A percentile compares a stretch with the other conserved stretches of the same genome.
Evolutionary conservation across 2,888 invertebrate species (phyloP).

Genomic region (Panorpa germanica): DNA sequence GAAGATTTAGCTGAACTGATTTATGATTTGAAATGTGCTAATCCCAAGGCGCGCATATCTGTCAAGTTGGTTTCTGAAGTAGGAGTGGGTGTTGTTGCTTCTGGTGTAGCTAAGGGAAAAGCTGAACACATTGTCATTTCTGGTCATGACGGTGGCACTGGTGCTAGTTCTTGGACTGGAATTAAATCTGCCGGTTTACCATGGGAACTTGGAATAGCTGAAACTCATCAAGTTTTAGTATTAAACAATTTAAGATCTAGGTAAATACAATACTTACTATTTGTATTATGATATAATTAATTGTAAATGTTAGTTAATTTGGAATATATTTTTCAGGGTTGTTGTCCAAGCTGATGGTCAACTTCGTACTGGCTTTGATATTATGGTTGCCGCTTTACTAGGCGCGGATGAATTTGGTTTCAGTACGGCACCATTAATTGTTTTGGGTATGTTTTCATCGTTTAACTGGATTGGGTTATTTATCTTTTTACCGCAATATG

Average conservation of each 20-base stretch:
- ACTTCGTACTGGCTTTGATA: constrained; percentile 87
- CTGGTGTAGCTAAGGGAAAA: constrained; percentile 97
- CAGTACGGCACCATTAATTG: constrained; percentile 94
- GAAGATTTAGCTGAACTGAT: constrained; percentile 97
- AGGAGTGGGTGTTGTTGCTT: constrained; percentile 97
- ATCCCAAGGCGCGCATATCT: constrained; percentile 85
- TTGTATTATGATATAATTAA: constrained; percentile 49
- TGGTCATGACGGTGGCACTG: constrained; percentile 98
- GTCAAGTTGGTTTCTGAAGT: constrained; percentile 98
- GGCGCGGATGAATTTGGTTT: constrained; percentile 99
- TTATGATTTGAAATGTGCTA: constrained; percentile 94
- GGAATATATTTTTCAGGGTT: constrained; percentile 34
- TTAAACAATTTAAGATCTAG: constrained; percentile 76
- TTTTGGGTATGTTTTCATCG: constrained; percentile 42
- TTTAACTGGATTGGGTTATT: not conserved
- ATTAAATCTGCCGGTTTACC: constrained; percentile 96
- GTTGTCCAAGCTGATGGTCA: constrained; percentile 95
- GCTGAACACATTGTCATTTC: constrained; percentile 98
- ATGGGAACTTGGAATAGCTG: constrained; percentile 96
- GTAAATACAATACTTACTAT: constrained; percentile 19
- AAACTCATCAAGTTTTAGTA: constrained; percentile 93
- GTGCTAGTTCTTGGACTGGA: constrained; percentile 97
- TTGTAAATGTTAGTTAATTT: constrained; percentile 14
- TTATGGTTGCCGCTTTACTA: constrained; percentile 83
- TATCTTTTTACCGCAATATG: not conserved